Percentiles rank a stretch among this genome's conserved stretches.
Evolutionary conservation across 2,797 vertebrate genomes (phyloP).

Genomic region (Scyliorhinus canicula): DNA sequence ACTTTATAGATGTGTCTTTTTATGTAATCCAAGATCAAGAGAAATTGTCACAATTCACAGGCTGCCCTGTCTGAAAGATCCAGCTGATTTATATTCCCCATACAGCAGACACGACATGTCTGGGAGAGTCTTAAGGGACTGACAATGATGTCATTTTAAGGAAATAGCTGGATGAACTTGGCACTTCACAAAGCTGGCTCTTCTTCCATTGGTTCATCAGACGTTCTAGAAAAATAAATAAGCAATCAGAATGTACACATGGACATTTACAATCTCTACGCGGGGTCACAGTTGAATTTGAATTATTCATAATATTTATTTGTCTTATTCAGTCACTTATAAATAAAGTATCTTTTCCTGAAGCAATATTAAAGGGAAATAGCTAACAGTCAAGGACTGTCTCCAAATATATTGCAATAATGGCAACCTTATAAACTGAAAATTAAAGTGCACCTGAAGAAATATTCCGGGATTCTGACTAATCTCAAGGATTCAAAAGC

Average conservation of each 20-base stretch:
- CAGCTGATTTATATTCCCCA: conserved; percentile 85
- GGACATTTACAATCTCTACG: conserved; percentile 82
- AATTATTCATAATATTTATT: conserved; percentile 87
- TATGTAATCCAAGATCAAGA: conserved; percentile 69
- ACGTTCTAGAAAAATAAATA: conserved; percentile 95
- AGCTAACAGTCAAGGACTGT: conserved; percentile 7
- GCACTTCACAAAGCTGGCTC: conserved; percentile 81
- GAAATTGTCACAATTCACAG: conserved; percentile 62
- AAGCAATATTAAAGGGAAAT: conserved; percentile 22
- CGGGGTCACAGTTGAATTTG: conserved; percentile 96
- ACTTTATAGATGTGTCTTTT: conserved; percentile 52
- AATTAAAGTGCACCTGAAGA: conserved; percentile 18
- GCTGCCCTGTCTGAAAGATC: conserved; percentile 76
- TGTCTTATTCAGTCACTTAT: conserved; percentile 87
- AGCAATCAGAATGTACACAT: conserved; percentile 97
- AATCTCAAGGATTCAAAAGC: neutral
- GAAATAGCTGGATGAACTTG: conserved; percentile 80
- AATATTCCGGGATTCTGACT: conserved; percentile 2
- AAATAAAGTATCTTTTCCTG: conserved; percentile 90
- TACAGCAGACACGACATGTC: conserved; percentile 86
- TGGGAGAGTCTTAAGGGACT: conserved; percentile 77
- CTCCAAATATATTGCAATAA: conserved; percentile 16
- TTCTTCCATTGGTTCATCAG: conserved; percentile 83
- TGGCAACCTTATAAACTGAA: neutral
- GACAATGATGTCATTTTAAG: conserved; percentile 97